phyloP scores from a whole-genome alignment of 2,113 vertebrate genomes.

The Bucco capensis region DNA sequence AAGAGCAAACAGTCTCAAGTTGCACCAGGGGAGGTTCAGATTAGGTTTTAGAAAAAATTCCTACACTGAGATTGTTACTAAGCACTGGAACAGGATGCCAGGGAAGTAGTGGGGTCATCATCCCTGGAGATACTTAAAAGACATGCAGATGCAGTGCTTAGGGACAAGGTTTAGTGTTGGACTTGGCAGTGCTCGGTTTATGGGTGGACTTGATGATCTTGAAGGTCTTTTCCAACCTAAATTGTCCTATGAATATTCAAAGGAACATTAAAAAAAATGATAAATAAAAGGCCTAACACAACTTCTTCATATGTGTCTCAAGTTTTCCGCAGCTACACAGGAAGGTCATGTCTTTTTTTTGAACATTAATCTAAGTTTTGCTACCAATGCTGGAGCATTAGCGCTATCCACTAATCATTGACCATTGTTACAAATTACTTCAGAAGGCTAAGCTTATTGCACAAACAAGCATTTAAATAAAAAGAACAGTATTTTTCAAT shows the following conservation, averaged over 20 bases:
- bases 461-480: background rate
- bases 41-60: background rate
- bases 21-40: background rate
- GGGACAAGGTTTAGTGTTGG: background rate
- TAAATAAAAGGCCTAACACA: background rate
- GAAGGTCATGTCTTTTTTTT: background rate
- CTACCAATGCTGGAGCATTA: background rate
- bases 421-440: background rate
- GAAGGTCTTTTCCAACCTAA: background rate
- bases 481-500: background rate
- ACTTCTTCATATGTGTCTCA: background rate
- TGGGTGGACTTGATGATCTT: fast-evolving
- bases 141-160: fast-evolving
- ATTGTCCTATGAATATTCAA: background rate
- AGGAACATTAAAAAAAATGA: background rate
- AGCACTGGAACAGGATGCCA: no score
- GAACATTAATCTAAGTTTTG: background rate
- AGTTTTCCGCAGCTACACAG: background rate
- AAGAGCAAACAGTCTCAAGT: background rate
- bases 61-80: fast-evolving
- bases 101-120: background rate
- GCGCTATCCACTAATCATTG: background rate
- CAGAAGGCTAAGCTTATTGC: background rate
- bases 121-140: background rate
- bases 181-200: background rate